These are phyloP conservation scores for Zygogramma bicolorata DNA, from an alignment of 2,888 invertebrate genomes.

Conservation along the genomic window DNA sequence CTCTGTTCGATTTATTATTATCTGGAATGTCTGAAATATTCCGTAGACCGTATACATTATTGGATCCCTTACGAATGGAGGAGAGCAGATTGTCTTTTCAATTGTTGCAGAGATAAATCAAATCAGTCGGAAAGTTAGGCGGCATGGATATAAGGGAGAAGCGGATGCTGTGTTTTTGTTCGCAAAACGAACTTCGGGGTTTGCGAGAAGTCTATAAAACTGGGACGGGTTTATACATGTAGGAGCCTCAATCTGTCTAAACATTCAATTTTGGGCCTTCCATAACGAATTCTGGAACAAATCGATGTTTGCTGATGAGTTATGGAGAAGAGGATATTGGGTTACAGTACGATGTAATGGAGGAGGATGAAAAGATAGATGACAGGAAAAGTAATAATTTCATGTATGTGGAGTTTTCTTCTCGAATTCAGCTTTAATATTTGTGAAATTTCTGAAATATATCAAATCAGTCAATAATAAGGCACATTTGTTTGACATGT, in stretches of 20 bases:
- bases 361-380: too few relatives aligned
- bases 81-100: conserved; percentile 8
- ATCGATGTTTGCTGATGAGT: too few relatives aligned
- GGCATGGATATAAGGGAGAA: not conserved
- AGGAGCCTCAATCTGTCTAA: not conserved
- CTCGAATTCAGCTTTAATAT: too few relatives aligned
- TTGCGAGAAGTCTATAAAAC: not conserved
- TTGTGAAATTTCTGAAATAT: too few relatives aligned
- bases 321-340: too few relatives aligned
- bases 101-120: conserved; percentile 10
- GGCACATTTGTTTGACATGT: too few relatives aligned
- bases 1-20: conserved; percentile 12
- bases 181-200: not conserved
- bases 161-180: conserved; percentile 1
- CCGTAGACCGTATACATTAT: not conserved
- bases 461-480: too few relatives aligned
- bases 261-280: too few relatives aligned
- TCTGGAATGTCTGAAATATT: conserved; percentile 2
- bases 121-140: conserved; percentile 11
- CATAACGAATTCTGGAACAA: too few relatives aligned
- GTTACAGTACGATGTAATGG: too few relatives aligned
- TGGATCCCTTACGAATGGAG: conserved; percentile 8
- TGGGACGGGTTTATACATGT: not conserved
- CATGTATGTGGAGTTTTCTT: too few relatives aligned
- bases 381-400: too few relatives aligned